Evolutionary conservation across 2,888 invertebrate species (phyloP), one percentile per base, ranked within the genome.

Genomic region (Cantharis flavilabris): DNA sequence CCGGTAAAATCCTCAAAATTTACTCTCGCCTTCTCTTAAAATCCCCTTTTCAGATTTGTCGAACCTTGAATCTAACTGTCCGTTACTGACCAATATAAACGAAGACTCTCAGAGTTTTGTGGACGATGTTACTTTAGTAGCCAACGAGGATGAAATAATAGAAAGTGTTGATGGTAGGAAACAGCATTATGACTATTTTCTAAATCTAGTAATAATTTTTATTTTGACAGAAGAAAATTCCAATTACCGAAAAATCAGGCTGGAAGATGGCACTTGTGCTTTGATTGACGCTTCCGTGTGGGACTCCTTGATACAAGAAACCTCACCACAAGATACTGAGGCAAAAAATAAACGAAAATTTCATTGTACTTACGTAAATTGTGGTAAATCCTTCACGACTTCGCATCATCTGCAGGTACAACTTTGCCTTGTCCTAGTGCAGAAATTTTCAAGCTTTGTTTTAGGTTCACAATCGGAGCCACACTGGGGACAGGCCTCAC

Each of bases 401-500:
- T 85, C 88, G 2, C 89, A 90, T 84, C 90, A 90, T 85, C 86
- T 91, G 71, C 89, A 89, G 83, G 91, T 90, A 84, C 83, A 79
- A 77, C 69, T 69, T 64, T 76, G 69, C n/a, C 13, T n/a, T 26
- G 26, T 1, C 69, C 64, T 73, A 11, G 3, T 62, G 49, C 16
- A 1, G 69, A 62, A 30, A 20, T 14, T 63, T 33, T 70, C 26
- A 69, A 72, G n/a, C 71, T 65, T 74, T 78, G 76, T 83, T 84
- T 7, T 80, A 91, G 90, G 90, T 91, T 7, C 91, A 91, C 82
- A 89, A 89, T 82, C 85, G 91, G 75, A 89, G 87, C 71, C 91
- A 91, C 81, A 90, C 90, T 0, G 90, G 90, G 28, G 87, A 86
- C 71, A 85, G 89, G 76, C 90, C 91, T 1, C 91, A 89, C 80